Conservation (phyloP, 2,888 invertebrate genomes). For the Drosophila gaucha region DNA sequence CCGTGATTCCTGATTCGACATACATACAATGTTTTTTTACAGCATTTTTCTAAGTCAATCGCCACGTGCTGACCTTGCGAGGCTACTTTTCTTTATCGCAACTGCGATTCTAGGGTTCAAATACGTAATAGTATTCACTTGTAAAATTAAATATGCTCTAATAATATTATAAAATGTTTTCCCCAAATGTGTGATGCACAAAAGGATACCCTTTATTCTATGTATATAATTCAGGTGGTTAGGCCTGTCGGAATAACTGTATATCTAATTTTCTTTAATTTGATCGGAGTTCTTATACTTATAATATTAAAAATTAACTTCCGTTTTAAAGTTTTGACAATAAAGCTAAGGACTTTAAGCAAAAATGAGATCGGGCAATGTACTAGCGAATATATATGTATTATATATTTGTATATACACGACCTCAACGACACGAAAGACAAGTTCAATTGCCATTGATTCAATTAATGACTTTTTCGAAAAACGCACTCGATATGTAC, state of each 20-base stretch:
- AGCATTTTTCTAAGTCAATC: constrained; percentile 30
- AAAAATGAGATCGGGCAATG: neutral
- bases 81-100: constrained; percentile 69
- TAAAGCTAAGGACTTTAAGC: neutral
- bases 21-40: constrained; percentile 11
- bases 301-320: no score
- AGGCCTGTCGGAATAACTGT: no score
- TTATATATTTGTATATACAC: constrained; percentile 16
- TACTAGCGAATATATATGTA: neutral
- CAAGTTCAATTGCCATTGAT: constrained; percentile 47
- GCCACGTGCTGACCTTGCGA: constrained; percentile 68
- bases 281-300: no score
- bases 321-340: neutral
- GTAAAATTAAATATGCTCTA: constrained; percentile 7
- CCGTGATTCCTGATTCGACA: constrained; percentile 23
- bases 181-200: neutral
- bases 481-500: constrained; percentile 53
- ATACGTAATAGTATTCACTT: constrained; percentile 49
- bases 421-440: constrained; percentile 21
- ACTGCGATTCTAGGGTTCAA: constrained; percentile 52
- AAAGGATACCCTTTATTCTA: neutral
- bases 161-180: no score
- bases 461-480: constrained; percentile 38
- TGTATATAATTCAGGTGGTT: no score
- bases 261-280: no score